These are phyloP conservation scores for Lottia gigantea DNA, from an alignment of 2,888 invertebrate genomes.

Conservation along the genomic window DNA sequence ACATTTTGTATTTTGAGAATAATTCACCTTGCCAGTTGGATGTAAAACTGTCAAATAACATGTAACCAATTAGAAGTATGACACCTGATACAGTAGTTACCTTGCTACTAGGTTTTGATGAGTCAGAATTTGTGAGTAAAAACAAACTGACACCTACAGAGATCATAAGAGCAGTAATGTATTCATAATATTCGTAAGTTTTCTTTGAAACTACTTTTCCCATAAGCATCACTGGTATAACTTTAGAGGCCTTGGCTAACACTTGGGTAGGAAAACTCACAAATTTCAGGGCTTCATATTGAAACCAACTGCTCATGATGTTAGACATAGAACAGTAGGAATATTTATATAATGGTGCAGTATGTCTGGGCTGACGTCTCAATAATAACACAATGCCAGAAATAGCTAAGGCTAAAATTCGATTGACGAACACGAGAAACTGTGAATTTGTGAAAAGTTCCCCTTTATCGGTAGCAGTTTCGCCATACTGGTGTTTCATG, in stretches of 20 bases:
- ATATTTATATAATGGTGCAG: conserved; percentile 92
- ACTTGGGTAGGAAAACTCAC: conserved; percentile 98
- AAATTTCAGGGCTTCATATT: conserved; percentile 98
- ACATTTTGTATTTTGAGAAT: conserved; percentile 82
- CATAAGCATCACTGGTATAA: conserved; percentile 90
- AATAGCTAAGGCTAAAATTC: conserved; percentile 79
- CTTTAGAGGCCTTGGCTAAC: conserved; percentile 90
- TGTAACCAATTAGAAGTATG: conserved; percentile 88
- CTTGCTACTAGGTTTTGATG: conserved; percentile 71
- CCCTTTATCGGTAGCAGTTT: conserved; percentile 43
- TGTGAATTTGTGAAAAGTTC: conserved; percentile 91
- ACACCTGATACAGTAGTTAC: conserved; percentile 86
- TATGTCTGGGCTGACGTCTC: conserved; percentile 70
- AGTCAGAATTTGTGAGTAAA: conserved; percentile 75
- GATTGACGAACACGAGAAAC: conserved; percentile 95
- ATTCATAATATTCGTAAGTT: conserved; percentile 91
- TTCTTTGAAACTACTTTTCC: conserved; percentile 89
- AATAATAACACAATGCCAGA: conserved; percentile 49
- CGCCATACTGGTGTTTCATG: conserved; percentile 79
- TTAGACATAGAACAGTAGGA: conserved; percentile 96
- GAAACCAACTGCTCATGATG: conserved; percentile 98
- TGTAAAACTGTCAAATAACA: conserved; percentile 96
- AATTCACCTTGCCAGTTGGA: conserved; percentile 97
- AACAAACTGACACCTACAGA: conserved; percentile 94
- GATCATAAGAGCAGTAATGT: conserved; percentile 87